Conservation (phyloP, 2,888 invertebrate genomes). For the Teleiodes luculella region DNA sequence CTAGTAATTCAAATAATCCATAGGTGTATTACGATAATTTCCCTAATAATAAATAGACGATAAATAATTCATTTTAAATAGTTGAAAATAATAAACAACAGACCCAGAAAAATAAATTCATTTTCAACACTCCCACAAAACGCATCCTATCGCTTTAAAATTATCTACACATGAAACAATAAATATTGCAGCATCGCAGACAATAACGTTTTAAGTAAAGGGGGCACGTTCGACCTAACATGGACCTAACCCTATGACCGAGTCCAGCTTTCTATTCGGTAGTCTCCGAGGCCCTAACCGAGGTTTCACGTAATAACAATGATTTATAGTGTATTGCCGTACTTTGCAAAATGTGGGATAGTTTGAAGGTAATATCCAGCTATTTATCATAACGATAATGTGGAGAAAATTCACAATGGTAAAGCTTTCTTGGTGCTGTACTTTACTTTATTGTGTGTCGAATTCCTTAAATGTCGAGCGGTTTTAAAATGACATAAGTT, state of each 20-base stretch:
- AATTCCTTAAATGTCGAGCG: no score
- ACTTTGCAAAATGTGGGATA: slow-evolving; percentile 6
- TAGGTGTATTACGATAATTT: no score
- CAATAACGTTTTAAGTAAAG: slow-evolving; percentile 3
- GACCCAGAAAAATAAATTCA: no score
- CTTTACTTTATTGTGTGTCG: neutral
- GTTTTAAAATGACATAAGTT: no score
- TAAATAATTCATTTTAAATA: no score
- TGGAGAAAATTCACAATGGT: neutral
- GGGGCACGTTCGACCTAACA: slow-evolving; percentile 8
- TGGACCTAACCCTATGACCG: slow-evolving; percentile 8
- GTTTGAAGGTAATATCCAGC: slow-evolving; percentile 9
- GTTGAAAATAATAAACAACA: no score
- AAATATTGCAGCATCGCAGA: slow-evolving; percentile 1
- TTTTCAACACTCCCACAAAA: no score
- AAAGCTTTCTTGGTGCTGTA: neutral
- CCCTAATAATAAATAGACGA: no score
- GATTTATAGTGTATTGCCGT: slow-evolving; percentile 9
- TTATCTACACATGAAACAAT: neutral
- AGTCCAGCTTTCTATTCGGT: slow-evolving; percentile 8
- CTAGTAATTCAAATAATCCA: no score
- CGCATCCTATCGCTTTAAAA: no score
- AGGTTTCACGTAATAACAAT: slow-evolving; percentile 13
- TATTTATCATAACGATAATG: slow-evolving; percentile 8
- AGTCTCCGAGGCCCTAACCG: slow-evolving; percentile 2